Evolutionary conservation across 53 echinoderm and acorn worm species (phyloP).

Genomic region (Echinometra lucunter): DNA sequence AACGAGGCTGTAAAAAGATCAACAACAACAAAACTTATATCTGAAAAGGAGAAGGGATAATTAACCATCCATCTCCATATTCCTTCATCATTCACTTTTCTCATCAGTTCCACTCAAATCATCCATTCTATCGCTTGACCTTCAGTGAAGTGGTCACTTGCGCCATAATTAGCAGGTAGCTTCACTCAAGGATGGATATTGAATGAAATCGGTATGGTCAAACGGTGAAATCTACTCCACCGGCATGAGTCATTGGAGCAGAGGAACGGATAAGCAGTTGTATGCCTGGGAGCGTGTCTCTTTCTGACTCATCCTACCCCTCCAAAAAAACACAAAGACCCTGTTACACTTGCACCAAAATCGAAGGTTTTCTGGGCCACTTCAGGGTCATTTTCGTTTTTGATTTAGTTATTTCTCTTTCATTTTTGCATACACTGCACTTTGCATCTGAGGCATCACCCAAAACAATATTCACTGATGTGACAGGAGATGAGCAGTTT

Average conservation of each 20-base stretch:
- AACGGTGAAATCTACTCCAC: constrained; percentile 32
- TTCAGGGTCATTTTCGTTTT: neutral
- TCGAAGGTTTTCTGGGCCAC: neutral
- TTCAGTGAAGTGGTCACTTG: constrained; percentile 35
- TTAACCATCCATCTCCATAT: neutral
- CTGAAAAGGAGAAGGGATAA: neutral
- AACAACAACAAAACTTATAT: too few relatives aligned
- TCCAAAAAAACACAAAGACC: neutral
- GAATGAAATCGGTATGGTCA: constrained; percentile 37
- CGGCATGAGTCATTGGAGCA: constrained; percentile 20
- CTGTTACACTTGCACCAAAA: constrained; percentile 31
- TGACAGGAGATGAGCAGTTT: neutral
- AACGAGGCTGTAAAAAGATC: too few relatives aligned
- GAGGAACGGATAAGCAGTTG: constrained; percentile 2
- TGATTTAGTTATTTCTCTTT: too few relatives aligned
- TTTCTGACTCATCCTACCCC: constrained; percentile 40
- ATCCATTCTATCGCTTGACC: constrained; percentile 4
- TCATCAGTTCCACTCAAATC: constrained; percentile 20
- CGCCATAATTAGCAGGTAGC: constrained; percentile 10
- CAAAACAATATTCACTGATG: neutral
- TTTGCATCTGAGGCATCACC: neutral
- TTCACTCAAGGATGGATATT: constrained; percentile 47
- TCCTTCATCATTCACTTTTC: neutral
- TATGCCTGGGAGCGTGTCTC: constrained; percentile 15
- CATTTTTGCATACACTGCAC: neutral